A percentile compares a stretch with the other conserved stretches of the same genome.
Conservation (phyloP, 2,113 vertebrate genomes). For the Tachuris rubrigastra region DNA sequence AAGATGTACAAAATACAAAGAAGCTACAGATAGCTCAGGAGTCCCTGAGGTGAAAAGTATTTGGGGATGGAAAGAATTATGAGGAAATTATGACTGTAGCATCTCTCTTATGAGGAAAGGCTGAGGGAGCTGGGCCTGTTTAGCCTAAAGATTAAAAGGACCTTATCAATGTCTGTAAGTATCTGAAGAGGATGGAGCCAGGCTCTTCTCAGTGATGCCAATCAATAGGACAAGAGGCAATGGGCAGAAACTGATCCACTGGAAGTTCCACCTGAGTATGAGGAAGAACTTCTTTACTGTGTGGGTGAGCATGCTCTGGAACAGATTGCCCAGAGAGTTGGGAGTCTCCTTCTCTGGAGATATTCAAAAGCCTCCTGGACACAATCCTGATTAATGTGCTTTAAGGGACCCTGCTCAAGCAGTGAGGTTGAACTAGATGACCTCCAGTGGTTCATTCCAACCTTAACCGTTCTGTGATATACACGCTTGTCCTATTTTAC, state of each 20-base stretch:
- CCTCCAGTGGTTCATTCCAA: neutral
- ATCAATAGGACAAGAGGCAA: neutral
- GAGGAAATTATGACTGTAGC: neutral
- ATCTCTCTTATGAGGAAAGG: neutral
- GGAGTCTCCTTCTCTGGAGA: neutral
- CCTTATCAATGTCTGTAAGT: neutral
- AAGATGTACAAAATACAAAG: conserved; percentile 19
- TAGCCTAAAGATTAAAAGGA: neutral
- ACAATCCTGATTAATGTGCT: neutral
- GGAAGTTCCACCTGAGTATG: neutral
- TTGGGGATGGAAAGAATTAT: conserved; percentile 24
- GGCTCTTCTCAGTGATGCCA: neutral
- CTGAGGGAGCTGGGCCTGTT: neutral
- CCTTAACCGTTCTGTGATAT: neutral
- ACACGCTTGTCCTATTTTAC: neutral
- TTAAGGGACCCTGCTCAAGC: neutral
- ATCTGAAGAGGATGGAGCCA: neutral
- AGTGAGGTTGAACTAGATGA: neutral
- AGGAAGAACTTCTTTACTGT: neutral
- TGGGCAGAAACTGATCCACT: neutral
- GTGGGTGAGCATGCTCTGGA: neutral
- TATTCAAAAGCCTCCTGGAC: neutral
- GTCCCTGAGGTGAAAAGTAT: neutral
- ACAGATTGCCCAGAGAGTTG: neutral
- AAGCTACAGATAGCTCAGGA: conserved; percentile 18